Evolutionary conservation across 2,888 invertebrate genomes (phyloP), one percentile per base, ranked within the genome.

Genomic region (Parnassius glacialis): DNA sequence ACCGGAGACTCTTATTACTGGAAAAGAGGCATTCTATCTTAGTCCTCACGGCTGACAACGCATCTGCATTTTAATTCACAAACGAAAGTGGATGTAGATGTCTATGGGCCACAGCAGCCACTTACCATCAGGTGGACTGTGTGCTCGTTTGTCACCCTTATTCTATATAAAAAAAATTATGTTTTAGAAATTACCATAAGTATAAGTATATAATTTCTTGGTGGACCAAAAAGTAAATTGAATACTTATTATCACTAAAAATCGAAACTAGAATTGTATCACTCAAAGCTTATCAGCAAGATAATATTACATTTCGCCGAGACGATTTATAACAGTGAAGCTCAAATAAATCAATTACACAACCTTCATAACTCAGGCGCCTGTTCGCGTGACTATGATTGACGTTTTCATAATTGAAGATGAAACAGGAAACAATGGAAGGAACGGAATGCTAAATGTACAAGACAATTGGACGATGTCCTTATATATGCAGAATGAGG

Each of bases 401-500:
- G 51, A 51, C 50, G 16, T 10, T 50, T 50, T 42, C 16, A 57
- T 57, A 57, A 57, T 50, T 57, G 16, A 3, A 50, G 12, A 20
- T 10, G 51, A 51, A n/a, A 12, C 16, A 3, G 51, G 51, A 57
- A 57, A 57, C 51, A 57, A 57, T 20, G 16, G 51, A 44, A 3
- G 51, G n/a, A 20, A 9, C 9, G 51, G n/a, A 20, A 9, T 11
- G 2, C 41, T 41, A 57, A 50, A 52, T 34, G 52, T 41, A n/a
- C 16, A 48, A 3, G 9, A 20, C 3, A 10, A 12, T 13, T 41
- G 12, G 2, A 13, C 34, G 10, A 47, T 47, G 12, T 57, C 42
- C 57, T 48, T 50, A 1, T 48, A 11, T 42, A 16, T 50, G 16
- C 16, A 16, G 42, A 20, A 57, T 10, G 48, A 48, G 47, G 13